Percentiles rank a stretch among this genome's conserved stretches.
These are phyloP conservation scores for Strix occidentalis DNA, from an alignment of 2,797 vertebrate genomes.

Conservation along the genomic window DNA sequence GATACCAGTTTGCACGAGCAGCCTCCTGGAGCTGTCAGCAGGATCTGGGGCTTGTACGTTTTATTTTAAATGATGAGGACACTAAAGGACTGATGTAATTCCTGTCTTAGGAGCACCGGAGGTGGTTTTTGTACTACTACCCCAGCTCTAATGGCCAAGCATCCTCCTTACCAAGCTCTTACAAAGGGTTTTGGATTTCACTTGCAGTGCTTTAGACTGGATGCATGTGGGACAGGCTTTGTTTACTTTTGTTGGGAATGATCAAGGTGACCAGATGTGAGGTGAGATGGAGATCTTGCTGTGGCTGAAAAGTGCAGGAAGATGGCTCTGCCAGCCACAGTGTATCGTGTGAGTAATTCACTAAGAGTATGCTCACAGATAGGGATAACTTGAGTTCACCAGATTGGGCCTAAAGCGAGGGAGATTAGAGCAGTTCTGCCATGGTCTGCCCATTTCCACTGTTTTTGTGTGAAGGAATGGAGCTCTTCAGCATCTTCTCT, in stretches of 20 bases:
- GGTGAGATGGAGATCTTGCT: background rate
- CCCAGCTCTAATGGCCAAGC: background rate
- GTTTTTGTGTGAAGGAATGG: background rate
- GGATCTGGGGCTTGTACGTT: background rate
- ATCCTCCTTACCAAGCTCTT: background rate
- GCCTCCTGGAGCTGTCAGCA: background rate
- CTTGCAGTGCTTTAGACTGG: background rate
- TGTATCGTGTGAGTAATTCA: background rate
- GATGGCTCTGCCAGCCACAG: background rate
- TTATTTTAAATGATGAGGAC: background rate
- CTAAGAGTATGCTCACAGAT: background rate
- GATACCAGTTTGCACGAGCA: background rate
- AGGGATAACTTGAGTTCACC: background rate
- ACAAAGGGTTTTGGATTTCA: background rate
- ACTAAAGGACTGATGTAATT: background rate
- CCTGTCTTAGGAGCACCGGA: background rate
- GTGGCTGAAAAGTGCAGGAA: background rate
- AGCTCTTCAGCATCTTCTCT: background rate
- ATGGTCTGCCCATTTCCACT: background rate
- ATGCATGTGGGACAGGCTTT: background rate
- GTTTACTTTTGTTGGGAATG: background rate
- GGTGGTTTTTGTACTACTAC: background rate
- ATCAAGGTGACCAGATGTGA: background rate
- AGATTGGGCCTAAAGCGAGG: background rate
- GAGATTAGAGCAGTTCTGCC: background rate